phyloP scores from a whole-genome alignment of 2,797 vertebrate species.

The Odontamblyopus rebecca region DNA sequence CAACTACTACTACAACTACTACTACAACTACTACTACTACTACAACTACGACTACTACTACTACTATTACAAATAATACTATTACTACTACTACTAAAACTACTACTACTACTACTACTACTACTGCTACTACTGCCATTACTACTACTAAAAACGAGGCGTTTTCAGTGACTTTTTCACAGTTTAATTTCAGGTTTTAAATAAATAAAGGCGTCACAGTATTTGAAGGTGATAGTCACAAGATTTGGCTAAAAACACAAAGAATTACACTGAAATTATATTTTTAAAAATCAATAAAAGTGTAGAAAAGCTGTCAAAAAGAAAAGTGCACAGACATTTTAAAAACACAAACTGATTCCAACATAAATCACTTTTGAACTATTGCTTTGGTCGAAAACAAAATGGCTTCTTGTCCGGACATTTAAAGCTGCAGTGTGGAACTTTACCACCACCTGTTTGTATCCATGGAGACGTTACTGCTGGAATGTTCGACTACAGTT shows the following conservation, averaged over 20 bases:
- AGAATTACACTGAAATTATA: background rate
- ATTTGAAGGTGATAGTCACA: background rate
- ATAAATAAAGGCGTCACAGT: background rate
- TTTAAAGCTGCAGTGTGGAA: background rate
- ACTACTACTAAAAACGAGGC: too few species aligned
- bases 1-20: too few species aligned
- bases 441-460: too few species aligned
- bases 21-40: too few species aligned
- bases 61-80: too few species aligned
- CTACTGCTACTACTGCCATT: too few species aligned
- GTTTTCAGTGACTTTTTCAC: background rate
- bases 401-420: background rate
- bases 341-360: background rate
- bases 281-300: background rate
- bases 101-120: too few species aligned
- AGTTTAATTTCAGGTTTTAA: background rate
- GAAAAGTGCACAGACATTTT: background rate
- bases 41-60: too few species aligned
- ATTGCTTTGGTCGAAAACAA: background rate
- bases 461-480: too few species aligned
- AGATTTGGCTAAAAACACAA: background rate
- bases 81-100: too few species aligned
- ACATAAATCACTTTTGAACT: background rate
- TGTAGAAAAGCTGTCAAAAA: background rate
- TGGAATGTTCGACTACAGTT: too few species aligned